Percentiles rank a stretch among this genome's conserved stretches.
phyloP scores from a whole-genome alignment of 2,888 invertebrate species.

The Acanthopleura granulata region DNA sequence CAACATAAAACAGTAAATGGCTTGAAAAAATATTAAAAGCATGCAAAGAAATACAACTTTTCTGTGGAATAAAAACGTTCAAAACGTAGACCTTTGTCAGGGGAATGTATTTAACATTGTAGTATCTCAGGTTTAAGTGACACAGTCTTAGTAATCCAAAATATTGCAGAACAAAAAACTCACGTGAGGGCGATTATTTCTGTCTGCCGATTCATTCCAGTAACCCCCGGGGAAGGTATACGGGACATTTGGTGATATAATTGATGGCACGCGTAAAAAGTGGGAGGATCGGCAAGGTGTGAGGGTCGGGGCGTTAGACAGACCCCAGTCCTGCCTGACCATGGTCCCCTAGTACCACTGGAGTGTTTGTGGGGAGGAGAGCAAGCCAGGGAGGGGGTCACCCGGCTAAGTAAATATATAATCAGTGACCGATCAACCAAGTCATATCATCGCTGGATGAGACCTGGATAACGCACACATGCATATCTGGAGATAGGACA shows the following conservation, averaged over 20 bases:
- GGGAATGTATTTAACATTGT: no score
- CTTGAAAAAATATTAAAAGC: no score
- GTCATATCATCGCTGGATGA: background rate
- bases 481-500: background rate
- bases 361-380: background rate
- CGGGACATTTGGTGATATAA: background rate
- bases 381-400: background rate
- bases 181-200: background rate
- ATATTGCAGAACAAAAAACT: background rate
- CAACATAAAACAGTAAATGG: no score
- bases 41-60: no score
- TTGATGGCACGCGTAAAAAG: constrained; percentile 3
- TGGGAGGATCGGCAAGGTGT: background rate
- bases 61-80: no score
- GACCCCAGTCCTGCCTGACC: background rate
- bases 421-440: background rate
- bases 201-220: background rate
- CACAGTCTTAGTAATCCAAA: no score
- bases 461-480: background rate
- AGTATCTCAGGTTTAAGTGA: no score
- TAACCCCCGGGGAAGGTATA: background rate
- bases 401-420: background rate
- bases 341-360: no score
- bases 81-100: no score
- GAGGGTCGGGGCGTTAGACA: background rate